A percentile compares a stretch with the other conserved stretches of the same genome.
Evolutionary conservation across 2,797 vertebrate species (phyloP).

Genomic region (Euphonia xanthogaster): DNA sequence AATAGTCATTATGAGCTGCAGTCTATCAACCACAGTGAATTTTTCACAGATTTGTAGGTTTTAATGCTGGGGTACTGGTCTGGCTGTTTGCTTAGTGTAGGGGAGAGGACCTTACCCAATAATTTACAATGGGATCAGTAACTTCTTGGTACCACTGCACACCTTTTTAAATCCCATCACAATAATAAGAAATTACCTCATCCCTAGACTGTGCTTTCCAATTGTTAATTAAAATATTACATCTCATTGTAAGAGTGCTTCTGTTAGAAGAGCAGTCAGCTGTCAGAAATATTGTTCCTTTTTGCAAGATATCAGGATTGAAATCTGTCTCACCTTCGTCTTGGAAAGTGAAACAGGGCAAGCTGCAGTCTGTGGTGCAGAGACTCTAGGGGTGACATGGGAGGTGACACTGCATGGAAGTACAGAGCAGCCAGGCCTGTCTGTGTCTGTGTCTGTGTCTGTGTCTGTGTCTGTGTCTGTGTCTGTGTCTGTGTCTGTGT

Average conservation of each 20-base stretch:
- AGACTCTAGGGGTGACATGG: neutral
- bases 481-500: neutral
- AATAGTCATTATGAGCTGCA: neutral
- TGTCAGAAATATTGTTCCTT: neutral
- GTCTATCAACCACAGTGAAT: neutral
- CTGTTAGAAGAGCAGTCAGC: neutral
- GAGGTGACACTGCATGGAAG: neutral
- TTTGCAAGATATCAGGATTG: neutral
- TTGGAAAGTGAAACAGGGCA: neutral
- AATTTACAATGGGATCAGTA: neutral
- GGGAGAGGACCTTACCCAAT: neutral
- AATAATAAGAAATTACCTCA: neutral
- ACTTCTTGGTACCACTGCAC: neutral
- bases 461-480: neutral
- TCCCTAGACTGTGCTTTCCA: neutral
- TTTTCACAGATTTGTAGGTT: neutral
- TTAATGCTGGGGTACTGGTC: neutral
- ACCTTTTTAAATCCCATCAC: neutral
- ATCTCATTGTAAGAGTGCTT: neutral
- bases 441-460: neutral
- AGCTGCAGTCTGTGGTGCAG: neutral
- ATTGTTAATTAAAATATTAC: slow-evolving; percentile 2
- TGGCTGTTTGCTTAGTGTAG: neutral
- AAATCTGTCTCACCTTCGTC: neutral
- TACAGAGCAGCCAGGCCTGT: neutral